phyloP scores from a whole-genome alignment of 2,888 invertebrate species.

The Diachrysia chrysitis region DNA sequence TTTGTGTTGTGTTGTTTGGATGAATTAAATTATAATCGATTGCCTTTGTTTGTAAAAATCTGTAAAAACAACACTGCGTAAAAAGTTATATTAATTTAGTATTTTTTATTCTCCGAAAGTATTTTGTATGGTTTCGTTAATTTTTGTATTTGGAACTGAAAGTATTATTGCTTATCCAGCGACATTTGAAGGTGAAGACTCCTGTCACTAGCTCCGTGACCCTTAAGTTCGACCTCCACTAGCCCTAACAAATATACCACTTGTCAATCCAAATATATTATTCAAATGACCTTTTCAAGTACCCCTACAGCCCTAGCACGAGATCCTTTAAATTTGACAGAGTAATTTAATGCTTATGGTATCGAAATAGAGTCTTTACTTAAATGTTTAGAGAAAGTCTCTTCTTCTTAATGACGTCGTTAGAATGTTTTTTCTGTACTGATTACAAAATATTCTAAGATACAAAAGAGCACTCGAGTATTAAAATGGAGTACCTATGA shows the following conservation, averaged over 20 bases:
- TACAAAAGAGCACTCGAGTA: background rate
- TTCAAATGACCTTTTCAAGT: constrained; percentile 2
- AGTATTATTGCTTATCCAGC: too few relatives aligned
- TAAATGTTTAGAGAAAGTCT: too few relatives aligned
- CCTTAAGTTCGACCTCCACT: background rate
- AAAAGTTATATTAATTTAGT: too few relatives aligned
- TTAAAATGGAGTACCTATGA: background rate
- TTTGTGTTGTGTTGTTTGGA: background rate
- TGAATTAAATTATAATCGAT: background rate
- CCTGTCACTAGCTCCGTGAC: background rate
- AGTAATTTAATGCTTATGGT: background rate
- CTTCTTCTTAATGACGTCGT: background rate
- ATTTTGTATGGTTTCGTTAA: too few relatives aligned
- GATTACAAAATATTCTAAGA: background rate
- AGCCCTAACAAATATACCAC: background rate
- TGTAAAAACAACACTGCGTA: too few relatives aligned
- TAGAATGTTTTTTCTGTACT: background rate
- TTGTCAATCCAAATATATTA: constrained; percentile 3
- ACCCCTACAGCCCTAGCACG: background rate
- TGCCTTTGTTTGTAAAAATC: background rate
- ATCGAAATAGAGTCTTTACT: background rate
- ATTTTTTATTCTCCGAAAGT: too few relatives aligned
- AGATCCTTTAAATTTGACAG: background rate
- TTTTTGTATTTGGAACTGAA: too few relatives aligned
- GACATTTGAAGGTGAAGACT: too few relatives aligned